Evolutionary conservation across 2,797 vertebrate genomes (phyloP).

Genomic region (Phyllotis vaccarum): DNA sequence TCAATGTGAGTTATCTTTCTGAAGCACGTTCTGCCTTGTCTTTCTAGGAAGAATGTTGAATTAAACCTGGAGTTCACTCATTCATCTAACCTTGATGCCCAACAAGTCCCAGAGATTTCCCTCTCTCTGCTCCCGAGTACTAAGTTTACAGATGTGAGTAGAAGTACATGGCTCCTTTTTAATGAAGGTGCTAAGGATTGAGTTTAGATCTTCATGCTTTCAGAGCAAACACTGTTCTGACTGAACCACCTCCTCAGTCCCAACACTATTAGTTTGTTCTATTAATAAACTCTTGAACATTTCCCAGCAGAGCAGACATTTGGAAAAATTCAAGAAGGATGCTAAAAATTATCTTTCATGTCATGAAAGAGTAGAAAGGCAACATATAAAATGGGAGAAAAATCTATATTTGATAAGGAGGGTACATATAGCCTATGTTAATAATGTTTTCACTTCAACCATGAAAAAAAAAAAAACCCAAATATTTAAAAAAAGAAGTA

Average conservation of each 20-base stretch:
- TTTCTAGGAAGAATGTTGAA: background rate
- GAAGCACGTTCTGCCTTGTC: background rate
- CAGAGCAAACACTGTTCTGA: background rate
- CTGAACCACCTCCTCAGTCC: no score
- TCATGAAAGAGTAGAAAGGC: background rate
- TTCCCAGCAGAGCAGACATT: background rate
- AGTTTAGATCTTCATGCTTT: background rate
- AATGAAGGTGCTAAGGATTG: background rate
- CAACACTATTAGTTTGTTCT: background rate
- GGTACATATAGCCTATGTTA: background rate
- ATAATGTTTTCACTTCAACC: background rate
- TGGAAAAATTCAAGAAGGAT: background rate
- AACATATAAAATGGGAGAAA: background rate
- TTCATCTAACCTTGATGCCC: background rate
- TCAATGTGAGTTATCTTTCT: background rate
- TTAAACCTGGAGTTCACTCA: background rate
- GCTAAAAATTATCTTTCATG: background rate
- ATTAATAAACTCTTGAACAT: background rate
- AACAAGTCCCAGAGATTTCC: background rate
- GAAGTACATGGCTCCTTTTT: background rate
- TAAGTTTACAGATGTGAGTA: background rate
- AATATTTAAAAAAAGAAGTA: background rate
- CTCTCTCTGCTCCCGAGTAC: background rate
- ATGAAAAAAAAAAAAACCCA: conserved; percentile 15
- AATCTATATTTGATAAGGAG: conserved; percentile 14